Evolutionary conservation across 2,797 vertebrate genomes (phyloP), one percentile per base, ranked within the genome.

Genomic region (Dromococcyx pavoninus): DNA sequence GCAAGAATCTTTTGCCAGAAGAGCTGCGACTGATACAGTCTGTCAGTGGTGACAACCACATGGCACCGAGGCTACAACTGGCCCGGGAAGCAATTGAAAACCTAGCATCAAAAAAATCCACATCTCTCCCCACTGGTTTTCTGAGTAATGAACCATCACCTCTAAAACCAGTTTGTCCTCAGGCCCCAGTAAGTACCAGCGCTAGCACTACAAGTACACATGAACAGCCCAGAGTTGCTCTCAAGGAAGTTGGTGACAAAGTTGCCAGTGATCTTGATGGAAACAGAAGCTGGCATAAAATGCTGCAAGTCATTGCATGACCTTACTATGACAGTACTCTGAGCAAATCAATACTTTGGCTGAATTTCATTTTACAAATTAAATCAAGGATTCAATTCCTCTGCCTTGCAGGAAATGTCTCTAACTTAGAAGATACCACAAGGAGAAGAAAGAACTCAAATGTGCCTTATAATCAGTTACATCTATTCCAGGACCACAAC

Each of bases 201-300:
- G 2, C 32, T 48, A 74, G 54, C 28, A 17, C 4, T 13, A 57
- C 44, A 61, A 69, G 46, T 23, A 76, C 67, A 88, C 0, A 0
- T 25, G 58, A 85, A 51, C 9, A 57, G 83, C 80, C 28, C 60
- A 54, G 35, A 93, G 60, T 18, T 54, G 27, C 76, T 91, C 53
- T 64, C 71, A 85, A 33, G 28, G 48, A 91, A 87, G 32, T 32
- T 0, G 0, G 33, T 85, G 71, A 90, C 67, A 91, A 90, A 91
- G 67, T 77, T 93, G 41, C 15, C 41, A 71, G 27, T 46, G 64
- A 65, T 87, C 57, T 56, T 94, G 88, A 91, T 76, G 50, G 61
- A 94, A 93, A 94, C 33, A 85, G 64, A 91, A 94, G n/a, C 33
- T 95, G 95, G 80, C 89, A 94, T 30, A 71, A 95, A 94, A 66